These are phyloP conservation scores for Drosophila orena DNA, from an alignment of 1,140 invertebrate genomes.

Conservation along the genomic window DNA sequence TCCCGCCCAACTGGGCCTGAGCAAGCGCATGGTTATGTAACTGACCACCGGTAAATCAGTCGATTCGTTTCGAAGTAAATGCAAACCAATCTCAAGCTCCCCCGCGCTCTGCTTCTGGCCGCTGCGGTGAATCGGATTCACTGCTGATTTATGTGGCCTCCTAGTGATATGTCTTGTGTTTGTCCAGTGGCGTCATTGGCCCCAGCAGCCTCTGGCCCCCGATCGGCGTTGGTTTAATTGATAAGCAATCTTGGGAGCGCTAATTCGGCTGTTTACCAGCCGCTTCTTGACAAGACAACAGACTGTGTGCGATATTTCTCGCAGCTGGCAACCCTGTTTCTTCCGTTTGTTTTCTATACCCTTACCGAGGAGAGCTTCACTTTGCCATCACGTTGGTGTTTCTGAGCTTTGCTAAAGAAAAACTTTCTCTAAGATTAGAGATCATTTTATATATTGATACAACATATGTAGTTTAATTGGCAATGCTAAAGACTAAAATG, in stretches of 20 bases:
- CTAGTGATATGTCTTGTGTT: slow-evolving; percentile 9
- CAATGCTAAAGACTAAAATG: too few species aligned
- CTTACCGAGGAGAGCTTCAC: neutral
- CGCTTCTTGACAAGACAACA: slow-evolving; percentile 5
- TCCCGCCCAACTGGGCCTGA: slow-evolving; percentile 27
- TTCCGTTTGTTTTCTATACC: neutral
- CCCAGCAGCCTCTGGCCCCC: slow-evolving; percentile 27
- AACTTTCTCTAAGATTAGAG: too few species aligned
- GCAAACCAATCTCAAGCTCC: slow-evolving; percentile 3
- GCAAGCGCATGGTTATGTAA: slow-evolving; percentile 47
- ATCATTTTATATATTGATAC: too few species aligned
- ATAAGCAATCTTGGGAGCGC: slow-evolving; percentile 25
- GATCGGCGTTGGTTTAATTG: slow-evolving; percentile 12
- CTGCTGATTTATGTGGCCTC: slow-evolving; percentile 8
- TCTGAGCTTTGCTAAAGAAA: too few species aligned
- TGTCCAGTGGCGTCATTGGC: slow-evolving; percentile 27
- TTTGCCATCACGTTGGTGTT: neutral
- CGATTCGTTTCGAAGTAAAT: neutral
- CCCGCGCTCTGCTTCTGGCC: neutral
- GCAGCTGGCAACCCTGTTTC: neutral
- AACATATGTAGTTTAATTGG: too few species aligned
- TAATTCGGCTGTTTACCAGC: slow-evolving; percentile 13
- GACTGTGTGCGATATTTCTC: neutral
- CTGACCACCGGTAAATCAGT: neutral
- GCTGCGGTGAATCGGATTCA: neutral